Percentiles rank a stretch among this genome's conserved stretches.
Evolutionary conservation across 2,113 vertebrate species (phyloP).

Genomic region (Paradoxurus hermaphroditus): DNA sequence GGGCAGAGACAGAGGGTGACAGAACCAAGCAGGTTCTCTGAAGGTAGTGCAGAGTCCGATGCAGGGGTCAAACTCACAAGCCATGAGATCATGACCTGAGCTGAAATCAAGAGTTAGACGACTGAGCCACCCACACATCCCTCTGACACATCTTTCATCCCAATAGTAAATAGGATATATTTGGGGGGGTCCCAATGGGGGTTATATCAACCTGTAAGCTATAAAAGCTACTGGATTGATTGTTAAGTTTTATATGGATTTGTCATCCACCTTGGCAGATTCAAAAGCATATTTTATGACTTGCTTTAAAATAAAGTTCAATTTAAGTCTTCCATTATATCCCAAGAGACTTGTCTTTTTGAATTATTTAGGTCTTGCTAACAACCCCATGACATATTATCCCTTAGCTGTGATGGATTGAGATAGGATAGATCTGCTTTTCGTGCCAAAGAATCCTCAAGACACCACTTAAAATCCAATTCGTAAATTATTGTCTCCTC

Average conservation of each 20-base stretch:
- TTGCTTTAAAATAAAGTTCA: conserved; percentile 61
- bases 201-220: background rate
- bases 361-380: conserved; percentile 69
- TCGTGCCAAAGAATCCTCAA: conserved; percentile 37
- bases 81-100: no score
- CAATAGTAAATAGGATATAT: background rate
- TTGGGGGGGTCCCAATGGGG: background rate
- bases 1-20: no score
- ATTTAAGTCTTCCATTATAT: conserved; percentile 55
- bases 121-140: no score
- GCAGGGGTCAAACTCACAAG: no score
- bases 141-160: background rate
- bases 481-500: background rate
- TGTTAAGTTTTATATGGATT: conserved; percentile 52
- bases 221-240: conserved; percentile 3
- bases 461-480: background rate
- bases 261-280: conserved; percentile 62
- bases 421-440: conserved; percentile 12
- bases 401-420: conserved; percentile 11
- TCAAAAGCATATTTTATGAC: conserved; percentile 61
- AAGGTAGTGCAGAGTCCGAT: no score
- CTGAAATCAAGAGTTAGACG: no score
- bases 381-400: conserved; percentile 58
- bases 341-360: conserved; percentile 40
- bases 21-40: no score